Evolutionary conservation across 2,113 vertebrate species (phyloP), one percentile per base, ranked within the genome.

Genomic region (Melanotaenia duboulayi): DNA sequence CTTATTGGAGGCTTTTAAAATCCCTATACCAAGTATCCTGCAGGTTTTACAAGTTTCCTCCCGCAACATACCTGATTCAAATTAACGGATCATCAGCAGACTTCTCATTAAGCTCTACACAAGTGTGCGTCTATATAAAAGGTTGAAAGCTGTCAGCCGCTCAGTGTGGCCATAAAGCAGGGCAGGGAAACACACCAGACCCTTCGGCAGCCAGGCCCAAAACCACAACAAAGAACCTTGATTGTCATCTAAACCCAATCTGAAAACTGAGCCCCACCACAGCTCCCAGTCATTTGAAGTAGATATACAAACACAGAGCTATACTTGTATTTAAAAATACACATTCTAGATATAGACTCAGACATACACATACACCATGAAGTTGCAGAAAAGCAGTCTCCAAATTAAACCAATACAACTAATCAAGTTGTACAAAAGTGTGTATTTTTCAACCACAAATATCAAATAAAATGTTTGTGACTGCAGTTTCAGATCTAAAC

Each of bases 211-310:
- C 67, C 19, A 20, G 57, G 56, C 56, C 86, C 63, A 37, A 73
- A 76, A 87, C 85, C 88, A 91, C 85, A 90, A 92, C 85, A 92
- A 87, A 90, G 87, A 6, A 39, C n/a, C 65, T 55, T 13, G 81
- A 72, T 80, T 84, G 69, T 83, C 83, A 85, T 85, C 79, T 64
- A 68, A 76, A 77, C 72, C 65, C 67, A 73, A 76, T 83, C 65
- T 84, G 62, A 89, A 79, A 89, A 76, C 81, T 69, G 74, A 88
- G 49, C 74, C 78, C 57, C 67, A 68, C 42, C 74, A 14, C 10
- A 14, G 74, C 73, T 80, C 82, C 84, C 72, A 82, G 79, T 68
- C 59, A 63, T 61, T 63, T 48, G 39, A 66, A 62, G 65, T 52
- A 37, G 39, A 16, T 46, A 55, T 46, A 65, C 42, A 69, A 20